Evolutionary conservation across 2,797 vertebrate genomes (phyloP).

Genomic region (Chloroceryle amazona): DNA sequence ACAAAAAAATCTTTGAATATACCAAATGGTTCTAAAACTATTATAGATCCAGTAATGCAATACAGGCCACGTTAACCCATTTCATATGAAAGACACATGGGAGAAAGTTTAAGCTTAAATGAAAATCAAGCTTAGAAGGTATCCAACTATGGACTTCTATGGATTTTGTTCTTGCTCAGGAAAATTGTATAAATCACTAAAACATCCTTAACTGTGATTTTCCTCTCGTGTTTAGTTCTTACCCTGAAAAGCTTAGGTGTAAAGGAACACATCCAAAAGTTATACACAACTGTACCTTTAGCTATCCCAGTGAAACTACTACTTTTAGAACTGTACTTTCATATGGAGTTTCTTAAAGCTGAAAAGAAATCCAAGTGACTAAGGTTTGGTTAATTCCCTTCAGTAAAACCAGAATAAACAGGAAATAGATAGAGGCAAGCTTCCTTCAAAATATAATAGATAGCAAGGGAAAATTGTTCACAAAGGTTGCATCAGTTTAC

Average conservation of each 20-base stretch:
- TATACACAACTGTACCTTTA: background rate
- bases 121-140: background rate
- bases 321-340: background rate
- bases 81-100: background rate
- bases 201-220: background rate
- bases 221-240: background rate
- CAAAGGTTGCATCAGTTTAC: background rate
- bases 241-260: background rate
- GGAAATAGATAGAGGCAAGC: background rate
- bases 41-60: fast-evolving
- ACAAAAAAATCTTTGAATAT: background rate
- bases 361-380: background rate
- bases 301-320: background rate
- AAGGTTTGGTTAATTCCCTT: background rate
- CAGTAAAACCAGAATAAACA: background rate
- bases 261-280: background rate
- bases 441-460: background rate
- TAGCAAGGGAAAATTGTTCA: background rate
- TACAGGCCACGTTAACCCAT: background rate
- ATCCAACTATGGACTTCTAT: background rate
- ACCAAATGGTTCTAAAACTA: background rate
- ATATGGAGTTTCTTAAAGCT: background rate
- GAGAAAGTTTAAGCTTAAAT: background rate
- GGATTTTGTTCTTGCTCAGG: background rate
- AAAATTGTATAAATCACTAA: background rate